Base-by-base conservation (phyloP, 2,888 invertebrate species). In the Dinocampus coccinellae region DNA sequence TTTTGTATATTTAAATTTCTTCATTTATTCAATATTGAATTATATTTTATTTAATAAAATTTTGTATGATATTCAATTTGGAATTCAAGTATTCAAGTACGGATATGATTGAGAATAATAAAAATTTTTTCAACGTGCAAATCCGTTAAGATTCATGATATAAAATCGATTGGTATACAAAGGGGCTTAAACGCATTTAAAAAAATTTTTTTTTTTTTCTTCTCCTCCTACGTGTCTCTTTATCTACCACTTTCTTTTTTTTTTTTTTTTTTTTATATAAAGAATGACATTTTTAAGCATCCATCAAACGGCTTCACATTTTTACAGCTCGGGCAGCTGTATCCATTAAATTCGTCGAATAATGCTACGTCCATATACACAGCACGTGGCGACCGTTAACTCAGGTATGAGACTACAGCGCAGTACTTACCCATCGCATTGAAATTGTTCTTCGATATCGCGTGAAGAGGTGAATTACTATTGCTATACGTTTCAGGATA, bases 261-360 rank as follows among this genome's bases (percentile, higher is more conserved):
- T 1, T 16, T n/a, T n/a, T 7, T 47, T 16, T n/a, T 16, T 47
- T 16, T 47, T 47, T 47, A 47, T 47, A 7, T 47, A 16, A 20
- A 47, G 20, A 55, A 74, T 76, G 75, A 69, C 57, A 73, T 76
- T 77, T 75, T 76, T 75, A 64, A 75, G 73, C 75, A 75, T 68
- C 61, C 67, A 55, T 33, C 53, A 22, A 39, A 26, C 55, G 22
- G 58, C 69, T 53, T n/a, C 73, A 61, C 73, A 79, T 75, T 80
- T 80, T 81, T 79, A 81, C 71, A 74, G 76, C 71, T 76, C 70
- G 42, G 73, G 76, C 80, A 79, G 76, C 76, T 73, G 79, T 53
- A 72, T 63, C 74, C 76, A 79, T 80, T 79, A 81, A 81, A 80
- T 67, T 73, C 67, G 53, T 76, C 67, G 66, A 71, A 73, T 47